These are phyloP conservation scores for Urophycis tenuis DNA, from an alignment of 2,797 vertebrate genomes.

Conservation along the genomic window DNA sequence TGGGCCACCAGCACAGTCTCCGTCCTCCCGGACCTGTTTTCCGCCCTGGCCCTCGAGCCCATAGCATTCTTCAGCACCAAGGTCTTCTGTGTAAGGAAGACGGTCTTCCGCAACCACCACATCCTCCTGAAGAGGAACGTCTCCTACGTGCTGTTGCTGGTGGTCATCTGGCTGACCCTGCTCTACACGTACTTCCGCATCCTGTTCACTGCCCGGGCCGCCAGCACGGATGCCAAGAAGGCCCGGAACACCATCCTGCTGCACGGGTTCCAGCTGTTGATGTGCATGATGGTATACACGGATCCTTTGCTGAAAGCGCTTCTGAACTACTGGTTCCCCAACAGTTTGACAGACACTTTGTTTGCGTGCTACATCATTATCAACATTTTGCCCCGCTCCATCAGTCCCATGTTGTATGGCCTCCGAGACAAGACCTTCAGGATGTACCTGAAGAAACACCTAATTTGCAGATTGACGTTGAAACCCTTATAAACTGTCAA, in stretches of 20 bases:
- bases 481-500: neutral
- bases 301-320: slow-evolving; percentile 7
- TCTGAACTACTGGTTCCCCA: slow-evolving; percentile 34
- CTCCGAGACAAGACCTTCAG: slow-evolving; percentile 48
- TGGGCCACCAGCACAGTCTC: slow-evolving; percentile 53
- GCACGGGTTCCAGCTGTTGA: slow-evolving; percentile 53
- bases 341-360: slow-evolving; percentile 19
- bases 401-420: slow-evolving; percentile 55
- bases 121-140: slow-evolving; percentile 43
- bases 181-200: slow-evolving; percentile 63
- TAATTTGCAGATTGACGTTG: slow-evolving; percentile 14
- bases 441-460: slow-evolving; percentile 40
- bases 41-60: slow-evolving; percentile 44
- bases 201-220: slow-evolving; percentile 50
- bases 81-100: slow-evolving; percentile 50
- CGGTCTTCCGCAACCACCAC: slow-evolving; percentile 39
- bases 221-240: slow-evolving; percentile 48
- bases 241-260: slow-evolving; percentile 60
- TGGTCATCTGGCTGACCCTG: slow-evolving; percentile 59
- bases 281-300: slow-evolving; percentile 51
- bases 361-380: slow-evolving; percentile 49
- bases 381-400: slow-evolving; percentile 46
- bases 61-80: slow-evolving; percentile 41
- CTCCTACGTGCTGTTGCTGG: slow-evolving; percentile 42
- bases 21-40: slow-evolving; percentile 56